Conservation (phyloP, 2,797 vertebrate genomes). For the Pristis pectinata region DNA sequence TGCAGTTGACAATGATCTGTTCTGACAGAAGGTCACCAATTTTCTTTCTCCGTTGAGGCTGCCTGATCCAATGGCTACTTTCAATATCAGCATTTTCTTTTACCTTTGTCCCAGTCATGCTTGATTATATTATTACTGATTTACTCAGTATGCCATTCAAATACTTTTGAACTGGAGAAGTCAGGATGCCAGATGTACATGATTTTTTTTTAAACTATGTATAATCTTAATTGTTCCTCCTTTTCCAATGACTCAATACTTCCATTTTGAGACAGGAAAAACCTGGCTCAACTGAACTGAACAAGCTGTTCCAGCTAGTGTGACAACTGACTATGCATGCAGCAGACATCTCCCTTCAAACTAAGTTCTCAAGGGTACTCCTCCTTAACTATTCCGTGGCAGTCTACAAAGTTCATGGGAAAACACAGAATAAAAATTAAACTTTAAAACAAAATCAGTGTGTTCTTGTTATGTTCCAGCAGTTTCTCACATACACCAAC, state of each 20-base stretch:
- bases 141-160: background rate
- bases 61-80: no score
- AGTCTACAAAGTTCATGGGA: background rate
- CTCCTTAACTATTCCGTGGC: background rate
- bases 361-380: background rate
- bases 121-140: no score
- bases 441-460: background rate
- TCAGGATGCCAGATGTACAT: conserved; percentile 6
- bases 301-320: background rate
- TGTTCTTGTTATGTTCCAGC: no score
- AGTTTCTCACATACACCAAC: background rate
- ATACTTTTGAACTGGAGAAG: background rate
- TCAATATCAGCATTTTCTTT: no score
- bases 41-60: no score
- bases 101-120: no score
- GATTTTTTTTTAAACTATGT: background rate
- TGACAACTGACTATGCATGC: background rate
- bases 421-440: no score
- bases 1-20: no score
- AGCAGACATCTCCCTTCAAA: background rate
- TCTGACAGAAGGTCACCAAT: no score
- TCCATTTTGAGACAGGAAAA: background rate
- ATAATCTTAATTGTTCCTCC: background rate
- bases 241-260: conserved; percentile 23
- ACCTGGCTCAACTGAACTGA: background rate